Base-by-base conservation (phyloP, 2,888 invertebrate genomes). In the Rhagonycha lutea region DNA sequence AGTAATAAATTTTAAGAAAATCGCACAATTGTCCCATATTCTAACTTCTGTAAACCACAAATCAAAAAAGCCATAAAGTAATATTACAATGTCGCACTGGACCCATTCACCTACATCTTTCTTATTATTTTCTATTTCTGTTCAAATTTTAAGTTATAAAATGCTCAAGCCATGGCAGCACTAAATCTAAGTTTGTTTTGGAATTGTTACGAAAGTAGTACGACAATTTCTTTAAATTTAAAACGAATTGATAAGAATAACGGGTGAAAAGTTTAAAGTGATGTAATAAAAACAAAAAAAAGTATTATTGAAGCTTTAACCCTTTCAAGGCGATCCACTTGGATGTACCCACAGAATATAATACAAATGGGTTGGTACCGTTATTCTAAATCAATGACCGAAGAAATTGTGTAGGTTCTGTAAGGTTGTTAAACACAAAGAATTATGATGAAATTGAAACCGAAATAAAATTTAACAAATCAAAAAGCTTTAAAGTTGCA, bases 11-110 rank as follows among this genome's bases (percentile, higher is more conserved):
- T 47, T 47, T 2, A 47, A 47, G 7, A n/a, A 47, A 47, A 47
- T 47, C 47, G 47, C 8, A 47, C 47, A 47, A 47, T 47, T 47
- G 47, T 47, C 8, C 47, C 47, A 47, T 47, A 47, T 47, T 47
- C n/a, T n/a, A 47, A 47, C 61, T 60, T 14, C 47, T 32, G 29
- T 14, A 72, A 72, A 67, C 72, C 72, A 72, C 72, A 72, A 73
- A 73, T 69, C 73, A 69, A 28, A 14, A 14, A 14, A 29, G 23
- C 26, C 47, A 26, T 73, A 73, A 73, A 73, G 61, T 65, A 69
- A 68, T 73, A 68, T 28, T 23, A 69, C 63, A 29, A 62, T 61
- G 68, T 47, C 11, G 18, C 68, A 47, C 11, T 23, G 24, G 14
- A 68, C 24, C n/a, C 47, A 47, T 47, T 47, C 32, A 47, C 47